A percentile compares a stretch with the other conserved stretches of the same genome.
Evolutionary conservation across 2,797 vertebrate species (phyloP).

Genomic region (Lithobates sylvaticus): DNA sequence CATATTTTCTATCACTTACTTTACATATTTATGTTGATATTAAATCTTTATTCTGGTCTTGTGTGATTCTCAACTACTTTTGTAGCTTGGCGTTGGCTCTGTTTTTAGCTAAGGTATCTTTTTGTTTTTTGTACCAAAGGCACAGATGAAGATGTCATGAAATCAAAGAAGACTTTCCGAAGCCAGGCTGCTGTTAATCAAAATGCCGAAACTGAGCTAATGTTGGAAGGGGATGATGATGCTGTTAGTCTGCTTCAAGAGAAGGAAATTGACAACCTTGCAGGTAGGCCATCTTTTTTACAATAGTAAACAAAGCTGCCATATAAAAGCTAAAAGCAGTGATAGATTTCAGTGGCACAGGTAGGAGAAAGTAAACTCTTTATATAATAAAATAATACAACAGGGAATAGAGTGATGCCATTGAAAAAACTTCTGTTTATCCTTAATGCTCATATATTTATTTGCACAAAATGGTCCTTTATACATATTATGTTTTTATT

Average conservation of each 20-base stretch:
- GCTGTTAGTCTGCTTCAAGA: conserved; percentile 96
- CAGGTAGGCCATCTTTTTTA: conserved; percentile 79
- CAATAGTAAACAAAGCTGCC: neutral
- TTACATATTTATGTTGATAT: no score
- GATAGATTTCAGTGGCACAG: neutral
- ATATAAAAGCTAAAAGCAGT: neutral
- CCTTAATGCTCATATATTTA: neutral
- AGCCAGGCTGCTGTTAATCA: conserved; percentile 93
- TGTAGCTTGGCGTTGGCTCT: neutral
- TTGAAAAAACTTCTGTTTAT: neutral
- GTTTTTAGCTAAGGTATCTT: neutral
- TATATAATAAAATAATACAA: neutral
- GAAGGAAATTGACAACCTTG: conserved; percentile 98
- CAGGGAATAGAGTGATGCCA: neutral
- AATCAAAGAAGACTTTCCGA: conserved; percentile 93
- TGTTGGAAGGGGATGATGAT: conserved; percentile 98
- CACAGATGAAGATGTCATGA: conserved; percentile 88
- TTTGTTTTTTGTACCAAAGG: conserved; percentile 74
- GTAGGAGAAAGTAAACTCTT: neutral
- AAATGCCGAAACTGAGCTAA: conserved; percentile 94
- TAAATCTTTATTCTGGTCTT: no score
- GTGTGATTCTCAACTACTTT: neutral
- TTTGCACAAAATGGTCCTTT: neutral
- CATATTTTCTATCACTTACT: no score
- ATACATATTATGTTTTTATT: no score